Base-by-base conservation (phyloP, 2,888 invertebrate species). In the Sisyra terminalis region DNA sequence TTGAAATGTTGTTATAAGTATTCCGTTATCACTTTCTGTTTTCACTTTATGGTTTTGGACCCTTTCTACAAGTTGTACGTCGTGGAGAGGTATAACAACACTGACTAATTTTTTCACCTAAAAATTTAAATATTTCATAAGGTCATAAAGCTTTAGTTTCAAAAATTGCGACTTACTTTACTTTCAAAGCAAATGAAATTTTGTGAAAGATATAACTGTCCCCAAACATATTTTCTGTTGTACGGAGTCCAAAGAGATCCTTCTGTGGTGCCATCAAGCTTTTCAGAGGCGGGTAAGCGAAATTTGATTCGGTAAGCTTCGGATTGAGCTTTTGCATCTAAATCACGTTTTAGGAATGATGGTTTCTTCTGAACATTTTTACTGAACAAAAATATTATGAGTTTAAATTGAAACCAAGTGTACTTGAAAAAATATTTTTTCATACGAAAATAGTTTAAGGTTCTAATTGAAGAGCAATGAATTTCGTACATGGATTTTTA, bases 181-280 rank as follows among this genome's bases (percentile, higher is more conserved):
- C 96, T 96, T 56, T 87, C 85, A 59, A 96, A 98, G 61, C 97
- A 97, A 53, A 96, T 73, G 60, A 90, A 98, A 66, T 88, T 92
- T 55, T 85, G 82, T 0, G 96, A 96, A 39, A 98, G 66, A 61
- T 84, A 97, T 53, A 98, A 68, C 49, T 81, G 73, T 11, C 97
- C 97, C 67, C 78, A 75, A 44, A 86, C 84, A 57, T 87, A 82
- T 50, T 78, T 77, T 59, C 93, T 93, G 57, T 92, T 87, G 59
- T 88, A 97, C 0, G 96, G 94, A 2, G 96, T 93, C 83, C 92
- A 90, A 43, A 98, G 65, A 8, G 86, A 78, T 55, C 90, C 89
- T 55, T 88, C 87, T 42, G 88, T 85, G 36, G 84, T 82, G 1
- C 97, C 97, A 63, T 98, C 97, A 45, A 98, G 66, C 60, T 93